phyloP scores from a whole-genome alignment of 1,140 invertebrate genomes.

The Asbolus verrucosus region DNA sequence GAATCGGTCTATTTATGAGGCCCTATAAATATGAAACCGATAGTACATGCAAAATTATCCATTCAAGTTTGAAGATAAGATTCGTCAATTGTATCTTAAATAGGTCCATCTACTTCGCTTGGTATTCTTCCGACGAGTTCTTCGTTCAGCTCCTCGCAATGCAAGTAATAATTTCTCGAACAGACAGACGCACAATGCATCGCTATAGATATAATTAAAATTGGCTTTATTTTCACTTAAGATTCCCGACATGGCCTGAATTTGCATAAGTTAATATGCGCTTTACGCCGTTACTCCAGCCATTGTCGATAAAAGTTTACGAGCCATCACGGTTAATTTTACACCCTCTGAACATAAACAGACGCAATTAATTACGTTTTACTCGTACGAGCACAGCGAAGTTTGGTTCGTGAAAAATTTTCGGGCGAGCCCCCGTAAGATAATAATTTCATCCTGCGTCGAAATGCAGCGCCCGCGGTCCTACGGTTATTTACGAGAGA shows the following conservation, averaged over 20 bases:
- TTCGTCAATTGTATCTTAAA: slow-evolving; percentile 40
- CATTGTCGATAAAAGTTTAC: slow-evolving; percentile 36
- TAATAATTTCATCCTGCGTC: slow-evolving; percentile 22
- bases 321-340: slow-evolving; percentile 38
- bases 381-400: too few species aligned
- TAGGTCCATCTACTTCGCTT: slow-evolving; percentile 15
- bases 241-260: slow-evolving; percentile 30
- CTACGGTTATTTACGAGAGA: slow-evolving; percentile 32
- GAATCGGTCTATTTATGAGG: slow-evolving; percentile 4
- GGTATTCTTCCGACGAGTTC: not conserved
- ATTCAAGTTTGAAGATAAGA: slow-evolving; percentile 27
- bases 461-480: slow-evolving; percentile 24
- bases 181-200: slow-evolving; percentile 19
- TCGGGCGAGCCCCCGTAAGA: slow-evolving; percentile 10
- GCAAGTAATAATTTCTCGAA: slow-evolving; percentile 26
- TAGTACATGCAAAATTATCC: slow-evolving; percentile 8
- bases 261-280: slow-evolving; percentile 40
- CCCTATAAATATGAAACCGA: not conserved
- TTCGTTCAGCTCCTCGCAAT: slow-evolving; percentile 1
- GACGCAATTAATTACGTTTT: slow-evolving; percentile 16
- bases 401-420: too few species aligned
- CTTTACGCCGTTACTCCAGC: slow-evolving; percentile 23
- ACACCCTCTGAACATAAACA: slow-evolving; percentile 11
- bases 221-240: slow-evolving; percentile 45
- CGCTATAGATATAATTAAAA: slow-evolving; percentile 44